A percentile compares a stretch with the other conserved stretches of the same genome.
These are phyloP conservation scores for Hedya salicella DNA, from an alignment of 2,888 invertebrate species.

Conservation along the genomic window DNA sequence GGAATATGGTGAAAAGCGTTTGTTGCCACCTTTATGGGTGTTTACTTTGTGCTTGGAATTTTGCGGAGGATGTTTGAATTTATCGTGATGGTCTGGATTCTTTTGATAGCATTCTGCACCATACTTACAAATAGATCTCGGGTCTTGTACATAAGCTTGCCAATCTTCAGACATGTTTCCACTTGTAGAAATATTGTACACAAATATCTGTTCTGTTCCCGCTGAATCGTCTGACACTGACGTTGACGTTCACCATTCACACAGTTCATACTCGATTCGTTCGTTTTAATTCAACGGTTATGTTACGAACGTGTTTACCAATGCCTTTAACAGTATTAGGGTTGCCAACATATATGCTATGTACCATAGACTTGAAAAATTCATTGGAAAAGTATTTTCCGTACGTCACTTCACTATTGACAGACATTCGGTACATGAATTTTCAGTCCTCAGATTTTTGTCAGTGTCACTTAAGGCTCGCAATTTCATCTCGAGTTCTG, in stretches of 20 bases:
- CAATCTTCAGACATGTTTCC: conserved; percentile 72
- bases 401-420: conserved; percentile 39
- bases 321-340: not conserved
- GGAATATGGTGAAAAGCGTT: conserved; percentile 60
- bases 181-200: not conserved
- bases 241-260: not conserved
- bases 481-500: conserved; percentile 30
- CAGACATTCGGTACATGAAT: conserved; percentile 38
- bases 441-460: conserved; percentile 43
- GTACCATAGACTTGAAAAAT: conserved; percentile 28
- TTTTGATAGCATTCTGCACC: conserved; percentile 92
- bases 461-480: conserved; percentile 44
- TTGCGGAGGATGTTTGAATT: conserved; percentile 90
- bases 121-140: conserved; percentile 89
- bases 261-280: too few species aligned
- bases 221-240: not conserved
- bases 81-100: conserved; percentile 89
- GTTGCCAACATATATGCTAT: not conserved
- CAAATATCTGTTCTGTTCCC: not conserved
- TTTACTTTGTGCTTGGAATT: conserved; percentile 58
- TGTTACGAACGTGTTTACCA: not conserved
- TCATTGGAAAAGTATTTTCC: conserved; percentile 22
- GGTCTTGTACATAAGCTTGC: conserved; percentile 66
- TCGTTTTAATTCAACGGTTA: too few species aligned
- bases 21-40: conserved; percentile 48